Evolutionary conservation across 2,888 invertebrate genomes (phyloP).

Genomic region (Epistrophe grossulariae): DNA sequence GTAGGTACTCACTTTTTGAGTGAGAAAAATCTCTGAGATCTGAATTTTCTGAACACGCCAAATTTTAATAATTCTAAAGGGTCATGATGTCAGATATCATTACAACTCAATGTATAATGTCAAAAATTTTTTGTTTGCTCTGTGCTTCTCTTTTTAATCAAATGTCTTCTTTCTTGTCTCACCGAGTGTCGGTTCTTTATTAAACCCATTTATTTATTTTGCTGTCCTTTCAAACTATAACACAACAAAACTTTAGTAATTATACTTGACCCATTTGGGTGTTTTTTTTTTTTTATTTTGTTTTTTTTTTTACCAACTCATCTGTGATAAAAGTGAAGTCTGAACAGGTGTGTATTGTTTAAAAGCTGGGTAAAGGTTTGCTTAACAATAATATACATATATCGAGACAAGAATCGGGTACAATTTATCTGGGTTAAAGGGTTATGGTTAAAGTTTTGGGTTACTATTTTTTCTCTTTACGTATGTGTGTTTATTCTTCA

Average conservation of each 20-base stretch:
- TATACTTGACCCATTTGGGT: constrained; percentile 61
- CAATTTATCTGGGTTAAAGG: constrained; percentile 48
- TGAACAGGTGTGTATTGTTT: constrained; percentile 24
- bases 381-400: constrained; percentile 25
- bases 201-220: constrained; percentile 8
- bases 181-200: constrained; percentile 18
- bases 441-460: constrained; percentile 56
- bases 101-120: too few relatives aligned
- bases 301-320: background rate
- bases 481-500: too few relatives aligned
- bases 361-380: constrained; percentile 15
- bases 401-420: constrained; percentile 26
- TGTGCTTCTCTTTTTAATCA: too few relatives aligned
- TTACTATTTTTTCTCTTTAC: constrained; percentile 19
- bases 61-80: too few relatives aligned
- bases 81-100: too few relatives aligned
- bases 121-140: too few relatives aligned
- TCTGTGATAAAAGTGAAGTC: constrained; percentile 14
- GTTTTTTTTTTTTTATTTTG: constrained; percentile 2
- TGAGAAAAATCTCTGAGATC: too few relatives aligned
- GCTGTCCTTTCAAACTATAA: constrained; percentile 26
- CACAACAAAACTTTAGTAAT: constrained; percentile 46
- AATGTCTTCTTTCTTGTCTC: background rate
- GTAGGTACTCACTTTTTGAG: too few relatives aligned
- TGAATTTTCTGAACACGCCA: too few relatives aligned